Evolutionary conservation across 2,797 vertebrate genomes (phyloP).

Genomic region (Nannoperca obscura): DNA sequence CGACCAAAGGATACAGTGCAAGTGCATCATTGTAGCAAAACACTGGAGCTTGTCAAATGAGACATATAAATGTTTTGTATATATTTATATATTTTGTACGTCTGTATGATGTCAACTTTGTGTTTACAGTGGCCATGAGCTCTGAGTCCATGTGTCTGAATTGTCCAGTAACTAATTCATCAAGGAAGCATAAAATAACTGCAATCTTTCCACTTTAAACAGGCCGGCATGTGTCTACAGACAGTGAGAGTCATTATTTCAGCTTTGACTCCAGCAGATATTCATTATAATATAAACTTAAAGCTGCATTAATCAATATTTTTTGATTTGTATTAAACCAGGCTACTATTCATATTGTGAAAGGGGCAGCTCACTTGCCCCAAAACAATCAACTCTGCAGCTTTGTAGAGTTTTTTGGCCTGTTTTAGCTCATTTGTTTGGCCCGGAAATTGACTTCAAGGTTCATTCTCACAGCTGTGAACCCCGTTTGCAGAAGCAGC

Average conservation of each 20-base stretch:
- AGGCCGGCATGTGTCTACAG: constrained; percentile 8
- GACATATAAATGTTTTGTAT: constrained; percentile 63
- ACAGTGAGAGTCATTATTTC: background rate
- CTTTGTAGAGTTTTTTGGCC: background rate
- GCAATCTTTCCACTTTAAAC: constrained; percentile 24
- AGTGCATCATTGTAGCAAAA: constrained; percentile 57
- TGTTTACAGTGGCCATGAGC: constrained; percentile 72
- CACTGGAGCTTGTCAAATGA: constrained; percentile 58
- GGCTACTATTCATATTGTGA: background rate
- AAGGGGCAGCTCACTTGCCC: background rate
- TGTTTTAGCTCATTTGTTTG: constrained; percentile 1
- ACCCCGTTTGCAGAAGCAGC: background rate
- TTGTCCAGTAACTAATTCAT: constrained; percentile 20
- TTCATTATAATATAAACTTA: constrained; percentile 25
- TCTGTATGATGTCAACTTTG: constrained; percentile 61
- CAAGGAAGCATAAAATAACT: constrained; percentile 24
- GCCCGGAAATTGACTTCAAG: background rate
- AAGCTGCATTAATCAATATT: constrained; percentile 40
- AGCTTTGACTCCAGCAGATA: constrained; percentile 10
- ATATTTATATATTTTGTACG: constrained; percentile 72
- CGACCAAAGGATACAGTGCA: constrained; percentile 2
- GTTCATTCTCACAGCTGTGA: background rate
- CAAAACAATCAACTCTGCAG: background rate
- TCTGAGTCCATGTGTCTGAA: constrained; percentile 29
- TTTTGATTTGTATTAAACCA: background rate